phyloP scores from a whole-genome alignment of 2,113 vertebrate species.

The Petrocephalus microphthalmus region DNA sequence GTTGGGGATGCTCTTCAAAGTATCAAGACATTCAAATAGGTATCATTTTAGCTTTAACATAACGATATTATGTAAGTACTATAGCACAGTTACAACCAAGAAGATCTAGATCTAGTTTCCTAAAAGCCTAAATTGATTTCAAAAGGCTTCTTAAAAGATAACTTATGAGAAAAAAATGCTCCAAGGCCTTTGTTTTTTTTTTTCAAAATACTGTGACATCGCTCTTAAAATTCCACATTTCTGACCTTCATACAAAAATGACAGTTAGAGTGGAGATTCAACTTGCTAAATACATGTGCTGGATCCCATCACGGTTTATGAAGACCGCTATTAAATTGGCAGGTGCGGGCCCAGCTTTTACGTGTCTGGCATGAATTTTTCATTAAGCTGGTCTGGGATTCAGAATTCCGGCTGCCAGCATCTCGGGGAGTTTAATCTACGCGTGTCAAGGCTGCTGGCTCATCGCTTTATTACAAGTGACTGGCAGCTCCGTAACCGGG shows the following conservation, averaged over 20 bases:
- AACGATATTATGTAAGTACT: background rate
- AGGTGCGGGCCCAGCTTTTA: background rate
- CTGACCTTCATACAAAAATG: background rate
- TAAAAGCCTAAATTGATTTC: background rate
- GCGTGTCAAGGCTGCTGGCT: background rate
- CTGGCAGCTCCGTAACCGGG: slow-evolving; percentile 15
- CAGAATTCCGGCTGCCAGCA: background rate
- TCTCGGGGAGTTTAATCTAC: background rate
- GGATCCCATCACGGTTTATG: background rate
- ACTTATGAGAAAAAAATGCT: background rate
- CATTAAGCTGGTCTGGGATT: background rate
- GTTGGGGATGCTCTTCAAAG: background rate
- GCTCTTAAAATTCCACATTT: background rate
- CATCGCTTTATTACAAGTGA: slow-evolving; percentile 22
- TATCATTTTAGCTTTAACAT: background rate
- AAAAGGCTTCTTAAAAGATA: background rate
- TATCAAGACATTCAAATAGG: background rate
- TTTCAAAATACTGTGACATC: background rate
- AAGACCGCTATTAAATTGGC: background rate
- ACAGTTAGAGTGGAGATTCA: background rate
- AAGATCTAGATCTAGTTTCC: background rate
- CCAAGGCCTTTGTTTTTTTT: background rate
- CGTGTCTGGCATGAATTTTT: background rate
- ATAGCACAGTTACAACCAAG: background rate
- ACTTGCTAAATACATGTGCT: background rate